These are phyloP conservation scores for Natator depressus DNA, from an alignment of 2,113 vertebrate species.

Conservation along the genomic window DNA sequence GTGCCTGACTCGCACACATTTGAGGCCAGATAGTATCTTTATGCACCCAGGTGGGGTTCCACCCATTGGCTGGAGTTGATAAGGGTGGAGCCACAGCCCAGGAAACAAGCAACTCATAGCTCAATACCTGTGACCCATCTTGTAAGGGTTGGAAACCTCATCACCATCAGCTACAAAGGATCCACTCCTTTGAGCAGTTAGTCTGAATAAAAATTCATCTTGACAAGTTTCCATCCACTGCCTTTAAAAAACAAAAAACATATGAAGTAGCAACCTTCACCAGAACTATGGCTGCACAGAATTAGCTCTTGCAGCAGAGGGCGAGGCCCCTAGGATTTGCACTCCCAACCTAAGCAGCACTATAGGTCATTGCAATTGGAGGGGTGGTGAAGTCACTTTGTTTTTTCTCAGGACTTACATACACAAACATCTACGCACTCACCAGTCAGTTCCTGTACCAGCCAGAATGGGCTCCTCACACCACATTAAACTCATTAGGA, in stretches of 20 bases:
- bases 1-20: neutral
- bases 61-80: neutral
- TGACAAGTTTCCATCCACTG: no score
- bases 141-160: neutral
- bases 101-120: neutral
- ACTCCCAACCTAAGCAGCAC: neutral
- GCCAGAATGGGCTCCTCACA: neutral
- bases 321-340: neutral
- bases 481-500: neutral
- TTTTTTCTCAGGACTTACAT: neutral
- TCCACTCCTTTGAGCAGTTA: neutral
- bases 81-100: no score
- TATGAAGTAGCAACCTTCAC: neutral
- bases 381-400: conserved; percentile 46
- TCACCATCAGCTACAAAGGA: neutral
- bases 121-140: neutral
- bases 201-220: no score
- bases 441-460: neutral
- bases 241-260: no score
- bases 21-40: neutral
- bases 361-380: conserved; percentile 4
- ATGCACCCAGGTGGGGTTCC: neutral
- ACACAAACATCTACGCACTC: fast-evolving
- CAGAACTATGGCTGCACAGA: fast-evolving
- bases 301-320: neutral